Conservation (phyloP, 2,888 invertebrate genomes). For the Liopterus haemorrhoidalis region DNA sequence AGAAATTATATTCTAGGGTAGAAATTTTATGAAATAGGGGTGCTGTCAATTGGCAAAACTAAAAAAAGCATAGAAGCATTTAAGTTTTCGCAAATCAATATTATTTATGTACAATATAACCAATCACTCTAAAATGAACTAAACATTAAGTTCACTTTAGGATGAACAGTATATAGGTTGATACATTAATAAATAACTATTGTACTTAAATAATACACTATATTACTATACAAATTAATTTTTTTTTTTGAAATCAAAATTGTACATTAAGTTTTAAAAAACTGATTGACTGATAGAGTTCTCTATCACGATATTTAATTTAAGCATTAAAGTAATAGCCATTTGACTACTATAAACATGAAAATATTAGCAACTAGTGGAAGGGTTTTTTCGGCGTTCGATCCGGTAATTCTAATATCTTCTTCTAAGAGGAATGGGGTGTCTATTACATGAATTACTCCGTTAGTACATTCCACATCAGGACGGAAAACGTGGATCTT, state of each 20-base stretch:
- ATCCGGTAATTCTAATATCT: constrained; percentile 67
- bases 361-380: constrained; percentile 28
- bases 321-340: constrained; percentile 41
- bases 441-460: constrained; percentile 91
- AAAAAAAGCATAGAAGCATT: too few relatives aligned
- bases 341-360: constrained; percentile 44
- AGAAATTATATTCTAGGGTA: too few relatives aligned
- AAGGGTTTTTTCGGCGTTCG: constrained; percentile 41
- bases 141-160: too few relatives aligned
- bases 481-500: constrained; percentile 81
- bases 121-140: too few relatives aligned
- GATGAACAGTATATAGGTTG: too few relatives aligned
- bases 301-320: constrained; percentile 11
- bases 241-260: too few relatives aligned
- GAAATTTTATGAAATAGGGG: too few relatives aligned
- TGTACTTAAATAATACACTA: constrained; percentile 24
- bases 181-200: constrained; percentile 24
- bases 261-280: constrained; percentile 10
- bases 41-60: too few relatives aligned
- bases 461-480: constrained; percentile 92
- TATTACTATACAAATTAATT: constrained; percentile 20
- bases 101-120: constrained; percentile 25
- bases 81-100: too few relatives aligned
- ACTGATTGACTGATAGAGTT: background rate
- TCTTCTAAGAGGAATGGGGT: constrained; percentile 76